Evolutionary conservation across 1,140 invertebrate species (phyloP), one percentile per base, ranked within the genome.

Genomic region (Eciton burchellii): DNA sequence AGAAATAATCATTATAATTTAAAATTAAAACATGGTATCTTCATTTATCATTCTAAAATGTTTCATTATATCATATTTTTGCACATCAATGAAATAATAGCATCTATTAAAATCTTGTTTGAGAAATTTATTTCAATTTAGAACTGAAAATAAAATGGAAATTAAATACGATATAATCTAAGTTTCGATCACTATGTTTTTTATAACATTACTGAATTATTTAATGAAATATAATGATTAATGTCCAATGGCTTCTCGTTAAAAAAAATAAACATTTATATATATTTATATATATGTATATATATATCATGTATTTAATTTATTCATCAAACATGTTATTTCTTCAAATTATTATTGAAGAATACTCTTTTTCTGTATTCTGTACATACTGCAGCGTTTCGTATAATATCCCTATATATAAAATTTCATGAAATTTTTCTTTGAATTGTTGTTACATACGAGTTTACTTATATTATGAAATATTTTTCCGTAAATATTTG

Each of bases 141-240:
- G 16, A 56, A 56, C 43, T 56, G 21, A 26, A 56, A 68, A 66
- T 43, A 77, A 68, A 54, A 41, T 52, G 4, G 12, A 56, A 79
- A 79, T 11, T 0, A 16, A 68, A 68, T 29, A 29, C 2, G 12
- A 9, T 14, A 29, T 57, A 29, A 45, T 45, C 41, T 14, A 26
- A n/a, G 4, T 16, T 79, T 65, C 9, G 14, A 12, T 11, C 11
- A n/a, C 2, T 5, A 19, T 47, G 49, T 11, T 21, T 5, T 62
- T 54, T 66, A 12, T 77, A 56, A 6, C 16, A n/a, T n/a, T n/a
- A n/a, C n/a, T n/a, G n/a, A n/a, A n/a, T n/a, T n/a, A n/a, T n/a
- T n/a, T n/a, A n/a, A n/a, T n/a, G 47, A 66, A 14, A 47, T 26
- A 16, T 11, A 52, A 68, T 52, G 47, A 49, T 35, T 52, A 29